Evolutionary conservation across 2,113 vertebrate species (phyloP).

Genomic region (Isichthys henryi): DNA sequence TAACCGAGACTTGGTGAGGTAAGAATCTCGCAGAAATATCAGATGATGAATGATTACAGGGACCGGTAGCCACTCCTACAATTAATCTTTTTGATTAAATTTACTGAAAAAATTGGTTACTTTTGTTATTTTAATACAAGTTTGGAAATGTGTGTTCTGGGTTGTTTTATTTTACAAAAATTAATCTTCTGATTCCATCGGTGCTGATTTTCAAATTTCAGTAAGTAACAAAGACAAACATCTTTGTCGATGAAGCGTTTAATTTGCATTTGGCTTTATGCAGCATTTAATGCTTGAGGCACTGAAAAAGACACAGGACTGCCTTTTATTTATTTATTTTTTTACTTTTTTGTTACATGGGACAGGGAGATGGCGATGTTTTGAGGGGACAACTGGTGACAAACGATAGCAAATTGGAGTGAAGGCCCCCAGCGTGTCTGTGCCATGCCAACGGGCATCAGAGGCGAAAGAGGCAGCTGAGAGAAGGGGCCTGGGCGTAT

Average conservation of each 20-base stretch:
- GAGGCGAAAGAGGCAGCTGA: neutral
- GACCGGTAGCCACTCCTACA: neutral
- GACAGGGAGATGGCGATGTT: neutral
- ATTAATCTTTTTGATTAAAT: neutral
- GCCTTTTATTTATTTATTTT: neutral
- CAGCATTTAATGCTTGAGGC: neutral
- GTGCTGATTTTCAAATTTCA: neutral
- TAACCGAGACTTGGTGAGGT: constrained; percentile 31
- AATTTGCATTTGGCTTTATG: neutral
- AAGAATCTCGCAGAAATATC: neutral
- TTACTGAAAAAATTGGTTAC: neutral
- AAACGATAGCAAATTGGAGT: constrained; percentile 29
- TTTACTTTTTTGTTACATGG: neutral
- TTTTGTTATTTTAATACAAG: neutral
- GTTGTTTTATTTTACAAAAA: neutral
- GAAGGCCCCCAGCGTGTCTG: constrained; percentile 15
- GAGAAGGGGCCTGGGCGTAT: constrained; percentile 4
- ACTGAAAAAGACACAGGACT: neutral
- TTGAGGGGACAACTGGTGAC: constrained; percentile 14
- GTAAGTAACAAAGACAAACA: neutral
- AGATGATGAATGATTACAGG: neutral
- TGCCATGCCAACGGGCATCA: constrained; percentile 12
- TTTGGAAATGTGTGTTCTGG: neutral
- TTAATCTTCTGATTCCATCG: neutral
- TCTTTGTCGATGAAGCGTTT: neutral